Conservation (phyloP, 2,888 invertebrate genomes). For the Ptilodon capucinus region DNA sequence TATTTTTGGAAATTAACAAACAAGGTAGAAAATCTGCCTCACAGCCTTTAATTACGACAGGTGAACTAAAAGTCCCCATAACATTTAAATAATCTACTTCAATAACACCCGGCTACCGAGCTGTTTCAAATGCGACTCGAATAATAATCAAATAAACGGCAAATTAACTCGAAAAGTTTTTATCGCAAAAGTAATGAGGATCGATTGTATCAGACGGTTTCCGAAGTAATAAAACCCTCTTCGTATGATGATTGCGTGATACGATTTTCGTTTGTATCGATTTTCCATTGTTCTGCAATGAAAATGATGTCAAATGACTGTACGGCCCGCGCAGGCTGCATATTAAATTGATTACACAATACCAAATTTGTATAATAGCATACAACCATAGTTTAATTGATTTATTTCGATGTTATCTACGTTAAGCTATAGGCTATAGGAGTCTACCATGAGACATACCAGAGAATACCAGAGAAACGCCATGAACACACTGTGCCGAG, state of each 20-base stretch:
- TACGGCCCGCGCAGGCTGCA: conserved; percentile 7
- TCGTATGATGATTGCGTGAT: conserved; percentile 17
- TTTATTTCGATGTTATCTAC: too few species aligned
- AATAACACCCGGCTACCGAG: conserved; percentile 18
- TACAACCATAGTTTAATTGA: not conserved
- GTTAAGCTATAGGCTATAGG: too few species aligned
- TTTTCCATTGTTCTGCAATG: conserved; percentile 22
- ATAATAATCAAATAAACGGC: conserved; percentile 33
- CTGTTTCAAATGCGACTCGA: conserved; percentile 30
- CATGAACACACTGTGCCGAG: too few species aligned
- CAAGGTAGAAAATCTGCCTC: not conserved
- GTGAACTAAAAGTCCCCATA: conserved; percentile 4
- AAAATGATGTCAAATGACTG: conserved; percentile 16
- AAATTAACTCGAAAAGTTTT: conserved; percentile 28
- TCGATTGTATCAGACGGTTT: conserved; percentile 20
- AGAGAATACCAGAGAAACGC: too few species aligned
- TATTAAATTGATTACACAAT: not conserved
- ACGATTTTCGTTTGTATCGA: conserved; percentile 12
- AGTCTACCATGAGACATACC: too few species aligned
- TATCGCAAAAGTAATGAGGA: conserved; percentile 21
- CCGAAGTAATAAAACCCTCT: conserved; percentile 17
- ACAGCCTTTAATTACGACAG: not conserved
- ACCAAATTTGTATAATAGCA: not conserved
- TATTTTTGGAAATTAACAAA: not conserved
- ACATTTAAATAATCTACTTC: conserved; percentile 27